A percentile compares a stretch with the other conserved stretches of the same genome.
phyloP scores from a whole-genome alignment of 1,140 invertebrate genomes.

The Drosophila guanche region DNA sequence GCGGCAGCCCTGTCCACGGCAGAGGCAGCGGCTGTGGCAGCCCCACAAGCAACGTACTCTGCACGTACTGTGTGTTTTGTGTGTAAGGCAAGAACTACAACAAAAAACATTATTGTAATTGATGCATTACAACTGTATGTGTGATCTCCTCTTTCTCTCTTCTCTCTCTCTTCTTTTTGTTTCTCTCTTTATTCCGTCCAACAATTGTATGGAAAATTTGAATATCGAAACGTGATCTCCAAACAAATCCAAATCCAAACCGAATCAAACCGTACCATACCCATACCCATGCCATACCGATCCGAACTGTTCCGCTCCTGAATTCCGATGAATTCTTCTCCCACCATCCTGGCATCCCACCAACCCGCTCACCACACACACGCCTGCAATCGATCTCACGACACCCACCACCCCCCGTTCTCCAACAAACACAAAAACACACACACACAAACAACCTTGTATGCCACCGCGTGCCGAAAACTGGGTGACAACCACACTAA shows the following conservation, averaged over 20 bases:
- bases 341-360: constrained; percentile 26
- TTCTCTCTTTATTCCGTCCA: constrained; percentile 79
- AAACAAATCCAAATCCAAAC: constrained; percentile 32
- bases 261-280: constrained; percentile 12
- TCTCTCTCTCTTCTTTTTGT: constrained; percentile 81
- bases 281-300: constrained; percentile 4
- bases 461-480: constrained; percentile 39
- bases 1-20: constrained; percentile 46
- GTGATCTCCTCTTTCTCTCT: constrained; percentile 81
- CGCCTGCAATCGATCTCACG: too few relatives aligned
- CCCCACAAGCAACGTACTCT: constrained; percentile 51
- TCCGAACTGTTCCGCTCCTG: constrained; percentile 37
- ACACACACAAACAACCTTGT: constrained; percentile 20
- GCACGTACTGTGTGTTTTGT: constrained; percentile 77
- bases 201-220: constrained; percentile 61
- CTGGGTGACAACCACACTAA: constrained; percentile 67
- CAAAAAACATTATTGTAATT: constrained; percentile 74
- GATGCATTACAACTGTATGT: constrained; percentile 82
- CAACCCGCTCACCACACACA: constrained; percentile 23
- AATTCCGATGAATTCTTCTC: too few relatives aligned
- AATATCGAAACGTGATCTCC: constrained; percentile 42
- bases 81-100: constrained; percentile 66
- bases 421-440: constrained; percentile 17
- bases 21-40: constrained; percentile 29
- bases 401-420: too few relatives aligned